Evolutionary conservation across 2,797 vertebrate genomes (phyloP).

Genomic region (Hydrophis major): DNA sequence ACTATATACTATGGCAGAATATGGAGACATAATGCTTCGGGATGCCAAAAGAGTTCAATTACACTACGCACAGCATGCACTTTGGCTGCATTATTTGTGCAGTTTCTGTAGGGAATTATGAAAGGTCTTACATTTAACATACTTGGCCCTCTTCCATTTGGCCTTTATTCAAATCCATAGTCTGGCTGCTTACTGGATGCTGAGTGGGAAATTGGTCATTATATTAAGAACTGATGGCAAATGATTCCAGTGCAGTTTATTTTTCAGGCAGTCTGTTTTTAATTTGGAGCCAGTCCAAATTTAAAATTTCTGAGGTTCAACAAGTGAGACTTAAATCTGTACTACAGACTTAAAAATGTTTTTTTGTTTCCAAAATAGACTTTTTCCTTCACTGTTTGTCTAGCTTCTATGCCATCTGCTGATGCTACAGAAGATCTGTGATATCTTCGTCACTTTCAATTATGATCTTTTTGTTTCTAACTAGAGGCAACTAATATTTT

Average conservation of each 20-base stretch:
- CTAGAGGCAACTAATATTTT: constrained; percentile 7
- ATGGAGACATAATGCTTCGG: constrained; percentile 53
- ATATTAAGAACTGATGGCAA: constrained; percentile 70
- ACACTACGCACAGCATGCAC: constrained; percentile 61
- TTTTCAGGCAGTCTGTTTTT: constrained; percentile 68
- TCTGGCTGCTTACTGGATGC: constrained; percentile 66
- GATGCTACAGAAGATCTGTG: constrained; percentile 38
- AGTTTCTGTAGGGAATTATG: constrained; percentile 72
- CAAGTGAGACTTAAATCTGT: constrained; percentile 56
- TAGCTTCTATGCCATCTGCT: constrained; percentile 40
- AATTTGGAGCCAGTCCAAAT: constrained; percentile 69
- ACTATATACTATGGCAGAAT: constrained; percentile 50
- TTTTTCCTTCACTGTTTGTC: constrained; percentile 46
- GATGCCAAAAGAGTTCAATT: constrained; percentile 49
- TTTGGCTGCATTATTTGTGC: constrained; percentile 72
- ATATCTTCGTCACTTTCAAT: constrained; percentile 20
- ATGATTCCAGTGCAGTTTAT: constrained; percentile 67
- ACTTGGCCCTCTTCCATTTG: constrained; percentile 73
- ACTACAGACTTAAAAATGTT: constrained; percentile 54
- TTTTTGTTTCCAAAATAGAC: constrained; percentile 51
- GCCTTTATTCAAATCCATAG: constrained; percentile 67
- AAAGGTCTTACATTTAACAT: constrained; percentile 73
- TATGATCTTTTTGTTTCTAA: constrained; percentile 30
- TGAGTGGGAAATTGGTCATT: constrained; percentile 73
- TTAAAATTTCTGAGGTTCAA: constrained; percentile 67